Conservation (phyloP, 2,888 invertebrate species). For the Tachina lurida region DNA sequence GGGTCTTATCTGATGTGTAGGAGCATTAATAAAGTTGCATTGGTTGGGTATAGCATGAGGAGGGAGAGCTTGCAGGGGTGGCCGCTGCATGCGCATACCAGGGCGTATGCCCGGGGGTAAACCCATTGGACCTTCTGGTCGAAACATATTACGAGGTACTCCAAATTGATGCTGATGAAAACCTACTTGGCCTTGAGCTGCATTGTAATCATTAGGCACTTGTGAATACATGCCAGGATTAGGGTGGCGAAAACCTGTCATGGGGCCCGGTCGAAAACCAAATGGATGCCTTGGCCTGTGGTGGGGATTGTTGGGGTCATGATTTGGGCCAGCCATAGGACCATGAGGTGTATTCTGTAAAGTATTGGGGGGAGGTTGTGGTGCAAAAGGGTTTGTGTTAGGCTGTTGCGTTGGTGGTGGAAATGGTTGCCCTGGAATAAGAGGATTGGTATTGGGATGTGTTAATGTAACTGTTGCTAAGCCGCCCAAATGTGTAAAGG, state of each 20-base stretch:
- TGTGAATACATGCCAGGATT: constrained; percentile 75
- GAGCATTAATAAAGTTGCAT: constrained; percentile 76
- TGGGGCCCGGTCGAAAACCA: constrained; percentile 77
- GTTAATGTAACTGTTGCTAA: constrained; percentile 71
- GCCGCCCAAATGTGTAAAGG: constrained; percentile 68
- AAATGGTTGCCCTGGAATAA: constrained; percentile 81
- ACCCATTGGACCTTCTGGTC: constrained; percentile 73
- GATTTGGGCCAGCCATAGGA: constrained; percentile 69
- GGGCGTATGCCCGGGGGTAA: constrained; percentile 74
- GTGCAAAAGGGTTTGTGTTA: constrained; percentile 74
- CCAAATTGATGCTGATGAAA: constrained; percentile 74
- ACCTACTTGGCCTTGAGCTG: constrained; percentile 67
- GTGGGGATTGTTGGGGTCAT: constrained; percentile 75
- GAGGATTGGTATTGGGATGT: constrained; percentile 75
- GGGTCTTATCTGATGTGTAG: constrained; percentile 74
- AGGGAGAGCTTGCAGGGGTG: constrained; percentile 78
- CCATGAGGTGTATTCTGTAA: constrained; percentile 74
- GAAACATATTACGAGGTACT: constrained; percentile 74
- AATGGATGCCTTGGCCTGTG: constrained; percentile 78
- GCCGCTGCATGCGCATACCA: constrained; percentile 84
- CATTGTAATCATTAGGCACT: constrained; percentile 74
- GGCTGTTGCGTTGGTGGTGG: constrained; percentile 74
- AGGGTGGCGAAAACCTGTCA: constrained; percentile 75
- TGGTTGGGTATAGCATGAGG: constrained; percentile 73
- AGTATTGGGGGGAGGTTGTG: constrained; percentile 72